Evolutionary conservation across 2,888 invertebrate genomes (phyloP), one percentile per base, ranked within the genome.

Genomic region (Melanargia galathea): DNA sequence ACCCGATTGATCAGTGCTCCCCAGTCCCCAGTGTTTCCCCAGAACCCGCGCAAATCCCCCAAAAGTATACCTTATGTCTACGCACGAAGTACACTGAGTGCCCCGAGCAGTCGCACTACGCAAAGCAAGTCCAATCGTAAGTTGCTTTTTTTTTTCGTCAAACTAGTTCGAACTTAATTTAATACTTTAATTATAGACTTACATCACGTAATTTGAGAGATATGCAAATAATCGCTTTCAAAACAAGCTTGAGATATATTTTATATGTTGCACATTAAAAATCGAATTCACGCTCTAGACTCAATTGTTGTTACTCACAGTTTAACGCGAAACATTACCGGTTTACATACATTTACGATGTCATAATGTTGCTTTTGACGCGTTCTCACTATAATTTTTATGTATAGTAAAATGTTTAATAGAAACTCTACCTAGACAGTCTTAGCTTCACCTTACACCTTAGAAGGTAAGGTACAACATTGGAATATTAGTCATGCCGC

Each of bases 111-210:
- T 61, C 38, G 16, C 75, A 69, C 71, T 66, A 74, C 74, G n/a
- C n/a, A n/a, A 77, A 79, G 77, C 80, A 76, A 78, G 75, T 69
- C 72, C 71, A 69, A 73, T 79, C 80, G 88, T 88, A 84, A 88
- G 88, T 88, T 35, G 20, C 6, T 63, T 55, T 64, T 60, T 55
- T 60, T 56, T 56, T 56, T 48, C 18, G 22, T 10, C 24, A 54
- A 55, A 56, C 56, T 26, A 57, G 40, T 51, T 60, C 49, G 60
- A 11, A 40, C 55, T 55, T 55, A 40, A 40, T 30, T 30, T 55
- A 40, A 22, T 48, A 40, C 40, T 26, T 58, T 51, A 33, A 26
- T 26, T n/a, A 62, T 43, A 43, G 10, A 51, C 45, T 62, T 60
- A 60, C 56, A 56, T 64, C 60, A 64, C 45, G 45, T 51, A 38